Base-by-base conservation (phyloP, 2,888 invertebrate species). In the Pteria penguin region DNA sequence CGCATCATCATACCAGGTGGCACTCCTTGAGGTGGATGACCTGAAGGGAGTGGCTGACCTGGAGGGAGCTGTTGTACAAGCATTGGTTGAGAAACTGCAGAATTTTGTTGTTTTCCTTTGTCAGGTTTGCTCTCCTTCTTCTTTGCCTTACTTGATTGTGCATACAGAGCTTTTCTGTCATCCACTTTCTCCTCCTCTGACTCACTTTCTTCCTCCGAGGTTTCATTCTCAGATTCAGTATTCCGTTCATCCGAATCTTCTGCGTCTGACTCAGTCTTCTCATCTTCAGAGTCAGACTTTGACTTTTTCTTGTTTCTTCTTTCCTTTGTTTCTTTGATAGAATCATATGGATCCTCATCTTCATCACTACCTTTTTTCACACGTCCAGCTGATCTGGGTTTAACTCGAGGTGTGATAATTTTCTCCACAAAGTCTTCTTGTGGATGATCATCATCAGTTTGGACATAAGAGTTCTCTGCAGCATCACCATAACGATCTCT, bases 401-500 rank as follows among this genome's bases (percentile, higher is more conserved):
- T 83, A 2, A 80, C 81, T 1, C 84, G 75, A n/a, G 86, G 83
- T 24, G 71, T 74, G 11, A 86, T 86, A 8, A 83, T 82, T 33
- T 85, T 80, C 75, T 89, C 87, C 18, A 85, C 78, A 72, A 84
- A 82, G 14, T 72, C 80, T 65, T 84, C 78, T 71, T 87, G 87
- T 8, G 85, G 84, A 63, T 86, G 84, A 62, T 84, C 81, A 72
- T 88, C 87, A 63, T 86, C 83, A 14, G 84, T 83, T 70, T 82
- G 84, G 4, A 84, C 84, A 77, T 81, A 86, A 8, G 80, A 80
- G 18, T 67, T 63, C 2, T 79, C 78, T 61, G 79, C 81, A 14
- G 77, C 78, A 32, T 80, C 71, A 60, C 76, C 65, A n/a, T 54
- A 74, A 14, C 57, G 57, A n/a, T 52, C 32, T 18, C 62, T 70